Base-by-base conservation (phyloP, 2,113 vertebrate species). In the Salvelinus alpinus region DNA sequence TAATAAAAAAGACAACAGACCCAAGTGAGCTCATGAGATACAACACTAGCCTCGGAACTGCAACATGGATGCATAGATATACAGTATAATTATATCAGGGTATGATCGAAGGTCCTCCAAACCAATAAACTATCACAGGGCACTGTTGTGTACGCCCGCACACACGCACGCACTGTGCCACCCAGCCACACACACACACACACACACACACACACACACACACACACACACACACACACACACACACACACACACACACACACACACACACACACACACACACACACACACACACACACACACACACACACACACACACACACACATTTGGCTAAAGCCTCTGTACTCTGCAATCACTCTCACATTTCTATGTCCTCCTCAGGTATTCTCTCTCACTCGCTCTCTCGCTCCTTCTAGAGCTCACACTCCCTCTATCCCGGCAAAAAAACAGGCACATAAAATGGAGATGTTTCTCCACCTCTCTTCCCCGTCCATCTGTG, bases 401-500 rank as follows among this genome's bases (percentile, higher is more conserved):
- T 74, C 18, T 62, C 62, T 38, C 54, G 24, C 24, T 71, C 29
- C 47, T 9, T 75, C 29, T 71, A 34, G 31, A 27, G 57, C 59
- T 60, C 66, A n/a, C 18, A 47, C 54, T 81, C 57, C 62, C 75
- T 54, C 59, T 9, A 38, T 38, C 38, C 59, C 38, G 74, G 72
- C 68, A 64, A 60, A 60, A 4, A 60, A 60, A 60, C 59, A 60
- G 20, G n/a, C 59, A n/a, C 24, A 20, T 62, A n/a, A 34, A 60
- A 60, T 60, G 57, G 48, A 14, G 2, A 14, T 51, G 11, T 51
- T 51, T 51, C 13, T 51, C 48, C 48, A 11, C 75, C 66, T 48
- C 74, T 72, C 31, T 74, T 59, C 75, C 71, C 71, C 72, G 93
- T 51, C 94, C 94, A 95, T 95, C 94, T 94, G 94, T 92, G 93